Percentiles rank a stretch among this genome's conserved stretches.
Evolutionary conservation across 2,888 invertebrate genomes (phyloP).

Genomic region (Agrotis clavis): DNA sequence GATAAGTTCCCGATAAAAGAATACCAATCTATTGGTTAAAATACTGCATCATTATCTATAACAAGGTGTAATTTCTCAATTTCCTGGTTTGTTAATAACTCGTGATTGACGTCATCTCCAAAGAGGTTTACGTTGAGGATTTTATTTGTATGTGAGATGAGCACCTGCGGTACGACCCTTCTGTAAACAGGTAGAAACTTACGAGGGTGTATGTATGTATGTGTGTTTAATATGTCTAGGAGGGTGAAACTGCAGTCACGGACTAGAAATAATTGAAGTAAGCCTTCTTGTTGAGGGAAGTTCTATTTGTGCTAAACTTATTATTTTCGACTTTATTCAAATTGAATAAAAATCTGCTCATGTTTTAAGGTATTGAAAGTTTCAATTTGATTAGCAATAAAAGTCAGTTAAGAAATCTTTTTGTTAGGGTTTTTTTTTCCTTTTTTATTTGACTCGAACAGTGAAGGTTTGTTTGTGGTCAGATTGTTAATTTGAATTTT

Average conservation of each 20-base stretch:
- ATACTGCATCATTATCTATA: background rate
- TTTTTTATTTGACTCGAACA: background rate
- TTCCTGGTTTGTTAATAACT: constrained; percentile 10
- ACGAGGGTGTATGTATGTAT: constrained; percentile 31
- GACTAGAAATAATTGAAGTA: constrained; percentile 30
- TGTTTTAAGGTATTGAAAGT: background rate
- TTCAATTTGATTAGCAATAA: background rate
- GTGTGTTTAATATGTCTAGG: constrained; percentile 41
- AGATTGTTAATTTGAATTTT: background rate
- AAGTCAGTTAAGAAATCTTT: background rate
- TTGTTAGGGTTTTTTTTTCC: background rate
- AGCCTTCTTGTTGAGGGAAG: constrained; percentile 6
- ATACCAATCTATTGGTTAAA: background rate
- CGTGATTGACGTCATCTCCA: constrained; percentile 20
- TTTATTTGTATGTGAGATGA: constrained; percentile 48
- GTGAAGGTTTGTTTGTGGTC: constrained; percentile 20
- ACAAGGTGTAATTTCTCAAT: background rate
- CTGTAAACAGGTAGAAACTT: constrained; percentile 58
- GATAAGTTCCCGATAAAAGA: background rate
- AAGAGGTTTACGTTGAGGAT: constrained; percentile 41
- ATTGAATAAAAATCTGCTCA: background rate
- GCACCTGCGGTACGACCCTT: constrained; percentile 64
- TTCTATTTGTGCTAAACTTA: background rate
- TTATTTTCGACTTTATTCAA: background rate
- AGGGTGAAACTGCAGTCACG: constrained; percentile 50